These are phyloP conservation scores for Hydroisotoma schaefferi DNA, from an alignment of 2,888 invertebrate genomes.

Conservation along the genomic window DNA sequence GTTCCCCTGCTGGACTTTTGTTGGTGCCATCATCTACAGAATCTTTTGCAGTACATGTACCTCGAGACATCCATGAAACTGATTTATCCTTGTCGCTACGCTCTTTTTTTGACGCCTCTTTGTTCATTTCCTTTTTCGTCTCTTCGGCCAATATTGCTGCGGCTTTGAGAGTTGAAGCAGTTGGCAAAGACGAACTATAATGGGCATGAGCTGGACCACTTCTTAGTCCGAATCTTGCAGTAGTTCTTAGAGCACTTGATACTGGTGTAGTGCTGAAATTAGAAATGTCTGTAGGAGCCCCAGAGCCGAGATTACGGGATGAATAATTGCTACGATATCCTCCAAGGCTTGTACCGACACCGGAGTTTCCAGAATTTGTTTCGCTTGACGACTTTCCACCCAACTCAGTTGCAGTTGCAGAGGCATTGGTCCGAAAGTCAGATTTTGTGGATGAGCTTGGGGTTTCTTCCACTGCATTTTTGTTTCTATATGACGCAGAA, in stretches of 20 bases:
- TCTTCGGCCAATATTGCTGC: constrained; percentile 27
- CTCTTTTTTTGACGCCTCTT: no score
- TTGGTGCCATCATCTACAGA: not conserved
- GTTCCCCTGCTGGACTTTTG: not conserved
- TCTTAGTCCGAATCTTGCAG: constrained; percentile 41
- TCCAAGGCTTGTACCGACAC: constrained; percentile 11
- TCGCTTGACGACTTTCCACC: not conserved
- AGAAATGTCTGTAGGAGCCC: not conserved
- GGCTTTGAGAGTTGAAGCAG: constrained; percentile 26
- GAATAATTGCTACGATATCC: constrained; percentile 5
- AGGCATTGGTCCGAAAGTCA: not conserved
- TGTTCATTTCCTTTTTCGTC: constrained; percentile 33
- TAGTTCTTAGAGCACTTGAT: constrained; percentile 42
- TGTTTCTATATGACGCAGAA: no score
- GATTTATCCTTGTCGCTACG: constrained; percentile 20
- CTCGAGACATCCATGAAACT: constrained; percentile 38
- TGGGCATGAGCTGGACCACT: constrained; percentile 40
- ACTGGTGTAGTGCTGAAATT: constrained; percentile 25
- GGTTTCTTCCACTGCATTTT: not conserved
- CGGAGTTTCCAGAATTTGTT: constrained; percentile 12
- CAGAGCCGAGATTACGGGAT: not conserved
- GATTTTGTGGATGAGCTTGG: not conserved
- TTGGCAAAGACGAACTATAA: constrained; percentile 39
- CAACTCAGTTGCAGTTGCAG: not conserved
- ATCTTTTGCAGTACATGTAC: constrained; percentile 35